Evolutionary conservation across 2,888 invertebrate genomes (phyloP), one percentile per base, ranked within the genome.

Genomic region (Eudemis profundana): DNA sequence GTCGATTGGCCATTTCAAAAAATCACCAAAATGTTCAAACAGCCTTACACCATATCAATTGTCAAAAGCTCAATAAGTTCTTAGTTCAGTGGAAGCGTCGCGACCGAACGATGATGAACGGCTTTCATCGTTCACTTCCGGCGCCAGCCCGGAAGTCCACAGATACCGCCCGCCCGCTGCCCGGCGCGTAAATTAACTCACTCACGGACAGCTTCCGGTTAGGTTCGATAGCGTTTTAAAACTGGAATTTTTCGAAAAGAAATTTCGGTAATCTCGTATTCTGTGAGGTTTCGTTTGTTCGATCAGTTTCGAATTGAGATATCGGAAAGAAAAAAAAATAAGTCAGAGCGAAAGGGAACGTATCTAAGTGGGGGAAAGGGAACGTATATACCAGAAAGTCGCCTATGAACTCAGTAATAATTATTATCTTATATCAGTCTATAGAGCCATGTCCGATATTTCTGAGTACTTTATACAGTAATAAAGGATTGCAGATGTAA

Each of bases 71-170:
- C 53, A 60, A 63, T 64, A 57, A 64, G 64, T 64, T 50, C 63
- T 57, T 29, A 63, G 63, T 64, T 57, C 56, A 78, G 78, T 76
- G 74, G 81, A 75, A 80, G 81, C 81, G 79, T 78, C 78, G 81
- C 76, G 79, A 83, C 85, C 87, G 80, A 86, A 85, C 78, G 79
- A 83, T 89, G 89, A 89, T 89, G 86, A 82, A 89, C 85, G 84
- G 81, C 78, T 84, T 85, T 86, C 86, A 87, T 83, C 85, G 87
- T 78, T 64, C 71, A 73, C 74, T 80, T 78, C 83, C 82, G 83
- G 77, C 72, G 72, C 75, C 73, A 74, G 71, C 74, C 76, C 87
- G 87, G 87, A 86, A 84, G 77, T 81, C 79, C 81, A 78, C 82
- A 83, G 86, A 87, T 87, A 87, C 83, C 83, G 82, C 74, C 81